Evolutionary conservation across 2,888 invertebrate species (phyloP), one percentile per base, ranked within the genome.

Genomic region (Panzeria rudis): DNA sequence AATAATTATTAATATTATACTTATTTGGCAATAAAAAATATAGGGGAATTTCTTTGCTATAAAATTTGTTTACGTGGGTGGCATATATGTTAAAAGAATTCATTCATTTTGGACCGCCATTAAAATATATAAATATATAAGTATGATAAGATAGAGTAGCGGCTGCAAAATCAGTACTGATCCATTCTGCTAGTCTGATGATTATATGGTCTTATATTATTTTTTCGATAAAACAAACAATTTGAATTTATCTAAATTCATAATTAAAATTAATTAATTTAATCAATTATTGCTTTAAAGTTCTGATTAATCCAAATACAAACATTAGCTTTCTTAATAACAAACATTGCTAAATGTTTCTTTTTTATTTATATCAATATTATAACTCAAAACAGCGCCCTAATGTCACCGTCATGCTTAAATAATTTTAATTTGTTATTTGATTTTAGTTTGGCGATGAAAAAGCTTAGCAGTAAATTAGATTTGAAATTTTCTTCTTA

Each of bases 381-480:
- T 35, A 15, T 9, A 41, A 41, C 6, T 11, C 20, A 11, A 17
- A 68, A 56, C 9, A 25, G 17, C 44, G 44, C 38, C 38, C 15
- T 15, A 69, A 54, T 35, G 25, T 47, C 61, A 72, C 35, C 77
- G 64, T 54, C 66, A 76, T 72, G 84, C 80, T 72, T 66, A 61
- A 84, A 61, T 77, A 35, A 80, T 66, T 84, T 64, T 66, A 50
- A 79, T 54, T 59, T 83, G 61, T 83, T 56, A 7, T 72, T 54
- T 38, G 35, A 75, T 84, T 64, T 44, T 69, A 47, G 73, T 68
- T 62, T 35, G 17, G 20, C 32, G 32, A 62, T 54, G 2, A 72
- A 84, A 75, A 52, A 61, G 52, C 66, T 72, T 44, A 59, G 32
- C 68, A 66, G 52, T 61, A 78, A 73, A 83, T 77, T 78, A 61